A percentile compares a stretch with the other conserved stretches of the same genome.
Evolutionary conservation across 2,113 vertebrate species (phyloP).

Genomic region (Glaucidium brasilianum): DNA sequence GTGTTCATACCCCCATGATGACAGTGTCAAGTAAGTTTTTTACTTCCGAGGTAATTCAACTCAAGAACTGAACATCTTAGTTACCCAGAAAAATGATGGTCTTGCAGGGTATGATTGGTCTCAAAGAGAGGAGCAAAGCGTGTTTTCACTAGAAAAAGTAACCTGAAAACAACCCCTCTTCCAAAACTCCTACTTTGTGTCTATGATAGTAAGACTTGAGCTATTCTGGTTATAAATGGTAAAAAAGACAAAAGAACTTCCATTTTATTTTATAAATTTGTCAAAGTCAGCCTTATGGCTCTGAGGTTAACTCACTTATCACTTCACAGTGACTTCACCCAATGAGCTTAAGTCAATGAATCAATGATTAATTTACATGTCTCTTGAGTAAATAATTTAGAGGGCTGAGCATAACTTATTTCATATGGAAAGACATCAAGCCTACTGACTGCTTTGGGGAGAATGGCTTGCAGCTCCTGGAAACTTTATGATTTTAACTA

Average conservation of each 20-base stretch:
- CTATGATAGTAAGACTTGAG: background rate
- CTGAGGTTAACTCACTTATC: background rate
- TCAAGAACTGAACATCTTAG: background rate
- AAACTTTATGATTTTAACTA: slow-evolving; percentile 22
- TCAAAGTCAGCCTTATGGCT: background rate
- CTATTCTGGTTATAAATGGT: background rate
- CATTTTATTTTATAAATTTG: background rate
- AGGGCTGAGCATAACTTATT: background rate
- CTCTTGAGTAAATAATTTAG: background rate
- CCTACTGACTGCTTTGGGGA: background rate
- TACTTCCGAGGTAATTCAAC: background rate
- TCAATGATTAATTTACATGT: background rate
- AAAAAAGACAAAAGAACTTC: background rate
- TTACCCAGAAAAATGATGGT: background rate
- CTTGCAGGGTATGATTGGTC: background rate
- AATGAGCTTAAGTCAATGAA: background rate
- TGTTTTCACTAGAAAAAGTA: background rate
- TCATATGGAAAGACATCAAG: background rate
- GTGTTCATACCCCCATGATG: background rate
- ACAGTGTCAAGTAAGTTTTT: background rate
- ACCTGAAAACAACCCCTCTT: background rate
- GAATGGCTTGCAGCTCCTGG: slow-evolving; percentile 2
- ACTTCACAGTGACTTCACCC: background rate
- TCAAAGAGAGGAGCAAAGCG: background rate
- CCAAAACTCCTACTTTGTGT: background rate